These are phyloP conservation scores for Lordiphosa stackelbergi DNA, from an alignment of 1,140 invertebrate genomes.

Conservation along the genomic window DNA sequence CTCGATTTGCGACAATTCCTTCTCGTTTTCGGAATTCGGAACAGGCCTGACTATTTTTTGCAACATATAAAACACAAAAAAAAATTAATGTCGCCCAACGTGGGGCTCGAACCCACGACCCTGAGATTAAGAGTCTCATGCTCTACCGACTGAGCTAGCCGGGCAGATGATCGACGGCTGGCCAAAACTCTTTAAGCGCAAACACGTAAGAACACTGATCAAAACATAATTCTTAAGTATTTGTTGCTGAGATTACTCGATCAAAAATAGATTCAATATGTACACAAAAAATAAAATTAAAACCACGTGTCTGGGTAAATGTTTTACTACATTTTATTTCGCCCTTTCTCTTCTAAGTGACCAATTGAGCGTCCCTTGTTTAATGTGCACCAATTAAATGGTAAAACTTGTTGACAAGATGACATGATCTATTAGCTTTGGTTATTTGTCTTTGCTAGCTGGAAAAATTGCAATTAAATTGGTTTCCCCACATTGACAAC, in stretches of 20 bases:
- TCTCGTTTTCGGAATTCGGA: too few species aligned
- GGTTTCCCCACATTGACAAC: constrained; percentile 27
- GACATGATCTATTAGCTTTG: constrained; percentile 72
- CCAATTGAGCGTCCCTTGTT: constrained; percentile 33
- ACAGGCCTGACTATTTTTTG: too few species aligned
- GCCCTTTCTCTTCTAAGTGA: neutral
- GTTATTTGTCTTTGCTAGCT: constrained; percentile 57
- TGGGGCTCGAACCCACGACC: constrained; percentile 94
- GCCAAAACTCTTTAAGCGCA: too few species aligned
- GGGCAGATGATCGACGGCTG: constrained; percentile 77
- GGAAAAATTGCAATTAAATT: constrained; percentile 69
- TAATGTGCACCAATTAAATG: constrained; percentile 51
- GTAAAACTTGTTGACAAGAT: constrained; percentile 66
- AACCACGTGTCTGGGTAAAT: too few species aligned
- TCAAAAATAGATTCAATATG: too few species aligned
- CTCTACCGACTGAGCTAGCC: constrained; percentile 94
- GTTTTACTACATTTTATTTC: neutral
- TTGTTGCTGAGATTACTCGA: too few species aligned
- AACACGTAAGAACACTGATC: too few species aligned
- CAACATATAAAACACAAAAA: neutral
- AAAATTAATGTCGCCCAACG: constrained; percentile 83
- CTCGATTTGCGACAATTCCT: too few species aligned
- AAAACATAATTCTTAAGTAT: too few species aligned
- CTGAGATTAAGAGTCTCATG: constrained; percentile 95
- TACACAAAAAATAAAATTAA: too few species aligned